phyloP scores from a whole-genome alignment of 2,888 invertebrate genomes.

The Neocrepidodera transversa region DNA sequence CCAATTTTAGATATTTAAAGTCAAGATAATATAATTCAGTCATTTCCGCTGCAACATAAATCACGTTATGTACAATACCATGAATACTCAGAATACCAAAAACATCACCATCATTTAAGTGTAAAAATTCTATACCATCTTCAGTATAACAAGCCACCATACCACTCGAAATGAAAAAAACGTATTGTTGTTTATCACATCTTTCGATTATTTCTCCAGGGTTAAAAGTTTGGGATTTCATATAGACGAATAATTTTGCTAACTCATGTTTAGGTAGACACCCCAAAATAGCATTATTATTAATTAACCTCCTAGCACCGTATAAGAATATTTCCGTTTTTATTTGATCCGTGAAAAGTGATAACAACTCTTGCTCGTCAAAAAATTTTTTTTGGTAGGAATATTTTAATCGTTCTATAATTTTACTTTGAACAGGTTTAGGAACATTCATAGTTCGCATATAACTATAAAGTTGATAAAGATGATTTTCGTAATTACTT shows the following conservation, averaged over 20 bases:
- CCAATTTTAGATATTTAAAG: not conserved
- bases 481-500: conserved; percentile 60
- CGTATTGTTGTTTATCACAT: conserved; percentile 57
- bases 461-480: conserved; percentile 63
- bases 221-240: conserved; percentile 27
- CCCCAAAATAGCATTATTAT: conserved; percentile 60
- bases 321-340: conserved; percentile 60
- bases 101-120: conserved; percentile 64
- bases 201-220: conserved; percentile 58
- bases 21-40: not conserved
- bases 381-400: conserved; percentile 64
- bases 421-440: conserved; percentile 57
- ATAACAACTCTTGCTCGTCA: conserved; percentile 57
- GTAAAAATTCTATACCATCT: conserved; percentile 62
- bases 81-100: conserved; percentile 54
- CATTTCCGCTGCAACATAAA: not conserved
- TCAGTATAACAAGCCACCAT: conserved; percentile 60
- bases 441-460: conserved; percentile 65
- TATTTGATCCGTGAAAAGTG: conserved; percentile 53
- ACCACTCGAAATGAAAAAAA: conserved; percentile 64
- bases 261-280: conserved; percentile 57
- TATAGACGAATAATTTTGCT: conserved; percentile 38
- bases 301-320: conserved; percentile 60
- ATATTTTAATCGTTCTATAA: conserved; percentile 63
- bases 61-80: not conserved